Conservation (phyloP, 1,140 invertebrate genomes). For the Pseudachorutes palmiensis region DNA sequence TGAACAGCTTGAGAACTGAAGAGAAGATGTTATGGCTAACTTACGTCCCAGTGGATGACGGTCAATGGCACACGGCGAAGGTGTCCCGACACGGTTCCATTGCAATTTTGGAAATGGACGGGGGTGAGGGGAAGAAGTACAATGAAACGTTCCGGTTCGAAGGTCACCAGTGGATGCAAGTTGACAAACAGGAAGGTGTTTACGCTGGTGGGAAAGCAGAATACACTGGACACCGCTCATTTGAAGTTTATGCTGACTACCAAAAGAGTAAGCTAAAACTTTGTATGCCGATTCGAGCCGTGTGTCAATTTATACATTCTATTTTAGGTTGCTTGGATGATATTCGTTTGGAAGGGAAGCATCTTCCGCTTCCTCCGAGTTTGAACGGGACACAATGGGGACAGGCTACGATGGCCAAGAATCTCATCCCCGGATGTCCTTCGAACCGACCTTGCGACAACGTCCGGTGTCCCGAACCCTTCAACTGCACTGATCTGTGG, state of each 20-base stretch:
- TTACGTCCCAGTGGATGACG: conserved; percentile 82
- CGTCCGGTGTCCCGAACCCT: conserved; percentile 82
- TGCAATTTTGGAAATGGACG: conserved; percentile 86
- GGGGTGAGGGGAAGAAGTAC: conserved; percentile 86
- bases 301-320: background rate
- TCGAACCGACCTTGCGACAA: conserved; percentile 89
- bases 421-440: conserved; percentile 61
- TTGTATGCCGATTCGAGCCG: background rate
- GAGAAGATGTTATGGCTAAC: conserved; percentile 84
- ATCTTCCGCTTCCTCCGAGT: conserved; percentile 55
- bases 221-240: conserved; percentile 81
- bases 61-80: conserved; percentile 91
- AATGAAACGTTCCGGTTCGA: conserved; percentile 87
- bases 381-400: conserved; percentile 57
- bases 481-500: conserved; percentile 93
- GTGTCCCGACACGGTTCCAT: conserved; percentile 76
- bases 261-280: conserved; percentile 61
- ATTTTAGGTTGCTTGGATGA: conserved; percentile 51
- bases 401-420: conserved; percentile 49
- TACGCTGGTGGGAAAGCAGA: conserved; percentile 91
- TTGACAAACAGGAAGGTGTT: conserved; percentile 89
- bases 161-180: conserved; percentile 82
- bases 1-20: conserved; percentile 80
- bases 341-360: conserved; percentile 55
- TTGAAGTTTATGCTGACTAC: conserved; percentile 91